Base-by-base conservation (phyloP, 2,888 invertebrate species). In the Scaptomyza tumidula region DNA sequence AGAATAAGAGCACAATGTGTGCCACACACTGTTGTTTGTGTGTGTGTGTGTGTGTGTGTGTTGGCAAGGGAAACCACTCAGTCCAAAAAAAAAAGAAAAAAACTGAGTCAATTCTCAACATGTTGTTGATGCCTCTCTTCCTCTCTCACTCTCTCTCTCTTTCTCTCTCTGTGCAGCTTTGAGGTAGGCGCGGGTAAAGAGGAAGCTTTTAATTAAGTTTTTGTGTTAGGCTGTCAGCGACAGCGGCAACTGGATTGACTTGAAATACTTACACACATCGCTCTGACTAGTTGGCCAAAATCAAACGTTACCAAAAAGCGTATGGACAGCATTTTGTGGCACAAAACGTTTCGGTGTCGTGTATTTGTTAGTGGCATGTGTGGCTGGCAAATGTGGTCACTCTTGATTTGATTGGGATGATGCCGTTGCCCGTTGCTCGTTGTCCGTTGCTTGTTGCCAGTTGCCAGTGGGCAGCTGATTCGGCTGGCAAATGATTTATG, bases 271-370 rank as follows among this genome's bases (percentile, higher is more conserved):
- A 52, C 35, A 24, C 5, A 24, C 24, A 24, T 24, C 24, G 24
- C 53, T 31, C 43, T 7, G 27, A 53, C 50, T 70, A 37, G 69
- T 52, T 70, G 60, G 59, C 45, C 58, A 69, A 64, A 64, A 65
- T 69, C 50, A 61, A 41, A 27, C 43, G 82, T 60, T 62, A 80
- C 84, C 70, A 80, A 84, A 80, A 71, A 80, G 80, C 80, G 78
- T 82, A 79, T 72, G 78, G 68, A 52, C 66, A 80, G 63, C 80
- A 84, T 69, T 80, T 80, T 80, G 85, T 84, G 85, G 50, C 81
- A 84, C 80, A 80, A 80, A 80, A 84, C 80, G 80, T 80, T 80
- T 78, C 35, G 54, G 50, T 69, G 53, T 68, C 41, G 55, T 54
- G 49, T 37, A 11, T 61, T 19, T 52, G 24, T 31, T 29, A 14